Percentiles rank a stretch among this genome's conserved stretches.
phyloP scores from a whole-genome alignment of 2,888 invertebrate species.

The Ernsta delagoae region DNA sequence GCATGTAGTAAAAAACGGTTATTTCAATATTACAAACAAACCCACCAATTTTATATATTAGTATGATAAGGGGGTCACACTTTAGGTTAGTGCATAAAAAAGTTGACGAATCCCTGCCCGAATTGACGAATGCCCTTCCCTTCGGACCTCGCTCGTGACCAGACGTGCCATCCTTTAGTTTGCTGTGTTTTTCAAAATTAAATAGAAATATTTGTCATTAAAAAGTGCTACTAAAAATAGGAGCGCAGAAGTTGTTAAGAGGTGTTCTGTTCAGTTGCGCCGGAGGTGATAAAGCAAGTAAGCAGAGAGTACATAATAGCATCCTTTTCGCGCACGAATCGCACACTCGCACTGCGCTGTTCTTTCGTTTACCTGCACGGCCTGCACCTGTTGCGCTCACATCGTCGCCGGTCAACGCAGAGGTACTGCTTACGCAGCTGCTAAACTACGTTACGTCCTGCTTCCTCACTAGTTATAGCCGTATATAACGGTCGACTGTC shows the following conservation, averaged over 20 bases:
- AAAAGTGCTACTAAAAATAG: not conserved
- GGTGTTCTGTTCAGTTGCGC: not conserved
- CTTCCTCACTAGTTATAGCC: not conserved
- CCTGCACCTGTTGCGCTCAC: not conserved
- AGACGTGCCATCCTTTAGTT: no score
- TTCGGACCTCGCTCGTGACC: no score
- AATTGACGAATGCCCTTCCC: no score
- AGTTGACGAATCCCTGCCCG: no score
- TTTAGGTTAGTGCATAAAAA: no score
- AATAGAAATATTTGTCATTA: not conserved
- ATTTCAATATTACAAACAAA: no score
- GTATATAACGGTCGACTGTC: no score
- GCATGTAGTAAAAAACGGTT: no score
- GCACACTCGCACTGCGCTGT: not conserved
- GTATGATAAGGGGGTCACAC: no score
- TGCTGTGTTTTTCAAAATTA: no score
- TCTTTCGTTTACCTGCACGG: not conserved
- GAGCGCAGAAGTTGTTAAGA: not conserved
- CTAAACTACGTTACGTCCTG: not conserved
- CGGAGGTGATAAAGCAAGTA: not conserved
- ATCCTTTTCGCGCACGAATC: not conserved
- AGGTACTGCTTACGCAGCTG: not conserved
- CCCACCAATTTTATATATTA: no score
- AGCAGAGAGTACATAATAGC: not conserved
- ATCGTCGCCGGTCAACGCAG: not conserved